phyloP scores from a whole-genome alignment of 2,113 vertebrate genomes.

The Rhizomys pruinosus region DNA sequence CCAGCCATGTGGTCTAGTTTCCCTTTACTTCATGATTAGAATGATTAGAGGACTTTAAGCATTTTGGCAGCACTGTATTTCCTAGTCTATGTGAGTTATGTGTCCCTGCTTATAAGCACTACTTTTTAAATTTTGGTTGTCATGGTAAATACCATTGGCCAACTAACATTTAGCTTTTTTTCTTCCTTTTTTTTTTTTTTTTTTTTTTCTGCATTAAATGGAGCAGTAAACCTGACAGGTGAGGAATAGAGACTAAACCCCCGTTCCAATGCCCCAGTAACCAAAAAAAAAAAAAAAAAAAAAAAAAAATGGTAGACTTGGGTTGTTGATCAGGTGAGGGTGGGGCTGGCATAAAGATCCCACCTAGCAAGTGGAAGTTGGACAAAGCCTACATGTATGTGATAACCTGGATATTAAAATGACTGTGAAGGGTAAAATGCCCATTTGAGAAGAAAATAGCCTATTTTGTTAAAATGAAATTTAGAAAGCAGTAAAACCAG shows the following conservation, averaged over 20 bases:
- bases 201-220: constrained; percentile 91
- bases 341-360: constrained; percentile 55
- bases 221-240: constrained; percentile 99
- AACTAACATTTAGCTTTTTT: constrained; percentile 90
- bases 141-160: constrained; percentile 82
- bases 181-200: constrained; percentile 86
- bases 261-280: constrained; percentile 32
- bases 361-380: constrained; percentile 38
- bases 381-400: constrained; percentile 16
- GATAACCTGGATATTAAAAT: not conserved
- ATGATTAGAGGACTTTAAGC: constrained; percentile 64
- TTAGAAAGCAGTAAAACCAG: constrained; percentile 8
- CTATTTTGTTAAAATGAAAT: not conserved
- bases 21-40: constrained; percentile 66
- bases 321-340: constrained; percentile 33
- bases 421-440: constrained; percentile 10
- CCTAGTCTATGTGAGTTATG: constrained; percentile 73
- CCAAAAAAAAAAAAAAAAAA: constrained; percentile 45
- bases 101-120: constrained; percentile 67
- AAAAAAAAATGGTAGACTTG: not conserved
- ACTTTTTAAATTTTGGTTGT: constrained; percentile 78
- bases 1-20: constrained; percentile 44
- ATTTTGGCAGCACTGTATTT: constrained; percentile 73
- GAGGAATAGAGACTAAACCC: constrained; percentile 87
- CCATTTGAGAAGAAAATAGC: not conserved